Evolutionary conservation across 2,113 vertebrate species (phyloP).

Genomic region (Phyllostomus discolor): DNA sequence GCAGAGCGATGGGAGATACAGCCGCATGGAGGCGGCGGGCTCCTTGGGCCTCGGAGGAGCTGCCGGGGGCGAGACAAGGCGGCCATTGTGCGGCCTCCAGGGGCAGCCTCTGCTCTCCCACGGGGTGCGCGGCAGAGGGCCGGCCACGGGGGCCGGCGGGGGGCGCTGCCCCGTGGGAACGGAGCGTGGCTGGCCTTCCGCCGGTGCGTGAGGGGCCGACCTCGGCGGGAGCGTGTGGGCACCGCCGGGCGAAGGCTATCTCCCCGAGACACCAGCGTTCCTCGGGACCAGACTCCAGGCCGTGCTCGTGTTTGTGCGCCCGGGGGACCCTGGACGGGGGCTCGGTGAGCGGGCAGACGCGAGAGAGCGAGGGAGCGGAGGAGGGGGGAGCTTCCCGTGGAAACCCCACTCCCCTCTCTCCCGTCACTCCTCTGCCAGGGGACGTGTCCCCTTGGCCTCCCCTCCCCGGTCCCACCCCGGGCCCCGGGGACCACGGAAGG

Average conservation of each 20-base stretch:
- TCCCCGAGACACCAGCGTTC: fast-evolving
- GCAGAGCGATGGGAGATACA: fast-evolving
- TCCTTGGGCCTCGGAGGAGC: not conserved
- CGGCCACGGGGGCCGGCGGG: not conserved
- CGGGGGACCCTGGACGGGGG: fast-evolving
- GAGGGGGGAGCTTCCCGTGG: fast-evolving
- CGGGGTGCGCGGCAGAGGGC: not conserved
- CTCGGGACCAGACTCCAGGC: not conserved
- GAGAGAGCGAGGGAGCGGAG: no score
- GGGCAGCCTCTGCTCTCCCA: not conserved
- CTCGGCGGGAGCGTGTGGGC: no score
- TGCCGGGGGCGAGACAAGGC: not conserved
- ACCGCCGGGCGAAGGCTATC: fast-evolving
- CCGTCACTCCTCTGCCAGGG: fast-evolving
- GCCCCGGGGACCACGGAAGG: not conserved
- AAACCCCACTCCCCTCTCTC: not conserved
- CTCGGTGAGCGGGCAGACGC: not conserved
- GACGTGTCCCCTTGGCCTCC: no score
- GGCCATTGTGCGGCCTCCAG: fast-evolving
- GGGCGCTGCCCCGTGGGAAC: not conserved
- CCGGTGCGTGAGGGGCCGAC: fast-evolving
- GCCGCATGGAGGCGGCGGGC: not conserved
- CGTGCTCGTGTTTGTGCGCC: fast-evolving
- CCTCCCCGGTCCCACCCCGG: fast-evolving
- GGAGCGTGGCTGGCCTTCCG: fast-evolving